Percentiles rank a stretch among this genome's conserved stretches.
Conservation (phyloP, 2,797 vertebrate genomes). For the Megaceryle alcyon region DNA sequence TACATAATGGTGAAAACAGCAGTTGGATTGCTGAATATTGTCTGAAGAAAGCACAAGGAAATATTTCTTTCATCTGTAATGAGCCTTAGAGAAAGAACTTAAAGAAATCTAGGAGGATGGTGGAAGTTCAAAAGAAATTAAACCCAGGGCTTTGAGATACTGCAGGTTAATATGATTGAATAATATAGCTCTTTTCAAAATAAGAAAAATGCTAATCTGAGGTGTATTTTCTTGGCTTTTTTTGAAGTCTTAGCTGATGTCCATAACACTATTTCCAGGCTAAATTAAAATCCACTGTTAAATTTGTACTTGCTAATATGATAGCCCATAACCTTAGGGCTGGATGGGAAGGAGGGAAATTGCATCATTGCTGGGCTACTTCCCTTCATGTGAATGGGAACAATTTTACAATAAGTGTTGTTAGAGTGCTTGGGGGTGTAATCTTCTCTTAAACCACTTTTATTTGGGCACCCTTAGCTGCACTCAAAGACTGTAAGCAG, state of each 20-base stretch:
- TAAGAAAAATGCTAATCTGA: background rate
- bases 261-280: background rate
- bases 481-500: background rate
- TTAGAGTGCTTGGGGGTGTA: background rate
- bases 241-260: background rate
- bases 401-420: background rate
- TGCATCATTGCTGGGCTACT: background rate
- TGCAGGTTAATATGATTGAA: conserved; percentile 1
- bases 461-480: background rate
- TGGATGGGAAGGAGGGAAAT: background rate
- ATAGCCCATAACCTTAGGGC: background rate
- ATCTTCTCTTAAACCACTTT: background rate
- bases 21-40: conserved; percentile 17
- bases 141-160: conserved; percentile 16
- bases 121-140: conserved; percentile 50
- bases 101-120: background rate
- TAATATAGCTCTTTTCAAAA: background rate
- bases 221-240: background rate
- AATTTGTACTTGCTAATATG: background rate
- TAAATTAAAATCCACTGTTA: background rate
- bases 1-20: background rate
- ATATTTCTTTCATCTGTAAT: conserved; percentile 59
- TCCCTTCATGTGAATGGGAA: background rate
- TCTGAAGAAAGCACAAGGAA: background rate
- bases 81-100: conserved; percentile 2